Evolutionary conservation across 2,888 invertebrate species (phyloP).

Genomic region (Chrysolina haemoptera): DNA sequence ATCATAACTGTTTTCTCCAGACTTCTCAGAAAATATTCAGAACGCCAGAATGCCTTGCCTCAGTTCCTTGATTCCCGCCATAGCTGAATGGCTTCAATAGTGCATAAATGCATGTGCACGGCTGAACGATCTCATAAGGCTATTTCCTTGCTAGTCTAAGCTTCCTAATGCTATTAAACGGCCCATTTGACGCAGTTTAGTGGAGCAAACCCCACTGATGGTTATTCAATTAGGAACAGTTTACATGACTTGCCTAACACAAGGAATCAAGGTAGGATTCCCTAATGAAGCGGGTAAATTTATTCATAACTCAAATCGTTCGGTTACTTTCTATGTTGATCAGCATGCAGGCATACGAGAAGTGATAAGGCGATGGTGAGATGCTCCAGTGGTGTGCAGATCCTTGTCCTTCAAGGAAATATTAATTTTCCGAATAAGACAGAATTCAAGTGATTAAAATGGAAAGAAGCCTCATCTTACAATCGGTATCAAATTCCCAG

Average conservation of each 20-base stretch:
- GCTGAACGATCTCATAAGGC: slow-evolving; percentile 20
- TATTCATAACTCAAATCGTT: slow-evolving; percentile 31
- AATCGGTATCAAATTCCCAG: too few species aligned
- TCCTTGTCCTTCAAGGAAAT: not conserved
- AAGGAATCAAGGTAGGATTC: slow-evolving; percentile 37
- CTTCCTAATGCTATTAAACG: slow-evolving; percentile 35
- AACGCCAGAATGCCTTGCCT: not conserved
- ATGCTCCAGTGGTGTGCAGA: not conserved
- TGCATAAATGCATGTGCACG: slow-evolving; percentile 13
- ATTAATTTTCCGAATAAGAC: too few species aligned
- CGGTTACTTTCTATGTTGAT: not conserved
- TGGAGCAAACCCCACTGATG: slow-evolving; percentile 35
- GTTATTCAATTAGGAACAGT: slow-evolving; percentile 41
- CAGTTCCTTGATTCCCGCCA: not conserved
- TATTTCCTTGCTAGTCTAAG: slow-evolving; percentile 23
- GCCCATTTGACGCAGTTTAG: slow-evolving; percentile 38
- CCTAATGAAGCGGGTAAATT: slow-evolving; percentile 34
- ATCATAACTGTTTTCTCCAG: not conserved
- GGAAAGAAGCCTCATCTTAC: too few species aligned
- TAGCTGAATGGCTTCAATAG: slow-evolving; percentile 4
- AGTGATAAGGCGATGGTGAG: not conserved
- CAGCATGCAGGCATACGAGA: not conserved
- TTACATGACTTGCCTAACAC: slow-evolving; percentile 38
- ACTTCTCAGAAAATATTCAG: not conserved
- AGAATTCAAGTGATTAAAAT: too few species aligned